Percentiles rank a stretch among this genome's conserved stretches.
Evolutionary conservation across 2,888 invertebrate species (phyloP).

Genomic region (Liopterus haemorrhoidalis): DNA sequence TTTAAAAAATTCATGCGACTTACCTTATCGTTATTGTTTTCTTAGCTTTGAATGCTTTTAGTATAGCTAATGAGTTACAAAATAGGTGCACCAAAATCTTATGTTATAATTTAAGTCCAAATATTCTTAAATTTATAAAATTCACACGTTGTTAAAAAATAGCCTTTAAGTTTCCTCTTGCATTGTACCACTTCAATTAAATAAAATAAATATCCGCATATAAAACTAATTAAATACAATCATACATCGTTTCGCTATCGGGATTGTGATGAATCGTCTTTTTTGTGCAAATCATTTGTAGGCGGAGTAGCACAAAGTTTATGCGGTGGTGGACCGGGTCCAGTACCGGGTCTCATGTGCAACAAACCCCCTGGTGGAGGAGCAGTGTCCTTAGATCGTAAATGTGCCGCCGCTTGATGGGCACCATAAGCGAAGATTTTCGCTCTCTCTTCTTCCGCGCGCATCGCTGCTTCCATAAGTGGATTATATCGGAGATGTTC

Average conservation of each 20-base stretch:
- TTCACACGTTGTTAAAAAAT: too few species aligned
- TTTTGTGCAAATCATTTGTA: conserved; percentile 53
- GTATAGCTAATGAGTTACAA: too few species aligned
- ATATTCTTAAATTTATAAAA: too few species aligned
- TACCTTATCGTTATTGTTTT: too few species aligned
- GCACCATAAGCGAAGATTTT: conserved; percentile 69
- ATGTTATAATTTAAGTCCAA: too few species aligned
- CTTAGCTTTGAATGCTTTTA: too few species aligned
- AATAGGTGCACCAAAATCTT: too few species aligned
- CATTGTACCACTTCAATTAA: conserved; percentile 20
- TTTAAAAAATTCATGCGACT: too few species aligned
- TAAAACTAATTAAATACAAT: conserved; percentile 1
- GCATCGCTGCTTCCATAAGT: conserved; percentile 69
- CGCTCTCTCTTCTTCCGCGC: conserved; percentile 72
- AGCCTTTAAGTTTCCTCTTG: conserved; percentile 20
- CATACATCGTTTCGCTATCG: conserved; percentile 46
- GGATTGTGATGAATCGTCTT: conserved; percentile 52
- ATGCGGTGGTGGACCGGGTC: conserved; percentile 48
- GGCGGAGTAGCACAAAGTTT: conserved; percentile 54
- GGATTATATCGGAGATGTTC: conserved; percentile 74
- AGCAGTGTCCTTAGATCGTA: conserved; percentile 50
- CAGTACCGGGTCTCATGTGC: conserved; percentile 51
- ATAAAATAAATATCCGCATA: conserved; percentile 22
- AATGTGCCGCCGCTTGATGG: conserved; percentile 52
- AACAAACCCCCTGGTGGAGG: conserved; percentile 42